A percentile compares a stretch with the other conserved stretches of the same genome.
Conservation (phyloP, 2,888 invertebrate genomes). For the Pyralis farinalis region DNA sequence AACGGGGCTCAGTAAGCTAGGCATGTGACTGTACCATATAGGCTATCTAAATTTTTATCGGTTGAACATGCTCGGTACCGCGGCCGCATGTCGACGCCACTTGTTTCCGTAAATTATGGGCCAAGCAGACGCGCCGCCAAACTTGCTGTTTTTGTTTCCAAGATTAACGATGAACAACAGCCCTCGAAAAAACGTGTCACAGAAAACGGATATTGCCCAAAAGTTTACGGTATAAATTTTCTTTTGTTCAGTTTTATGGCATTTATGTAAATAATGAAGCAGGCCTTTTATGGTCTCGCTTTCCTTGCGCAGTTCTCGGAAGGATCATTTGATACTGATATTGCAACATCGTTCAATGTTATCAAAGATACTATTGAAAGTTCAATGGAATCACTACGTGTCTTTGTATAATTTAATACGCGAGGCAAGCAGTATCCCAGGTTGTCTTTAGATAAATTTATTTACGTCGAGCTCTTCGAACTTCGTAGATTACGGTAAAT, state of each 20-base stretch:
- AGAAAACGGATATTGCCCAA: slow-evolving; percentile 69
- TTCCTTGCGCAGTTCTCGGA: slow-evolving; percentile 25
- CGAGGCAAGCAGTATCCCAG: too few relatives aligned
- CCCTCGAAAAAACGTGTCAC: slow-evolving; percentile 73
- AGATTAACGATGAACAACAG: slow-evolving; percentile 77
- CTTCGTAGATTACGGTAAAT: too few relatives aligned
- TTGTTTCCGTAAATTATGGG: slow-evolving; percentile 66
- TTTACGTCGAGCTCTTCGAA: too few relatives aligned
- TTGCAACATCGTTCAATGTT: neutral
- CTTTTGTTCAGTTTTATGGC: slow-evolving; percentile 58
- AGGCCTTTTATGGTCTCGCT: slow-evolving; percentile 47
- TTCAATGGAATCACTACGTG: too few relatives aligned
- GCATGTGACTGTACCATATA: neutral
- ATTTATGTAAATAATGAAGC: slow-evolving; percentile 62
- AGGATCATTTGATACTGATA: slow-evolving; percentile 3
- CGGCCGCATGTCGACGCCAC: slow-evolving; percentile 65
- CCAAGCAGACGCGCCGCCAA: slow-evolving; percentile 55
- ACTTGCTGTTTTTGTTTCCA: slow-evolving; percentile 76
- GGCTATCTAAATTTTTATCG: slow-evolving; percentile 36
- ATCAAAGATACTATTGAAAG: too few relatives aligned
- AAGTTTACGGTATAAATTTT: slow-evolving; percentile 68
- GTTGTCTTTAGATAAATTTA: too few relatives aligned
- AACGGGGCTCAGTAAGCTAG: too few relatives aligned
- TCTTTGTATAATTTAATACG: too few relatives aligned
- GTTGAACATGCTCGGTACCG: slow-evolving; percentile 24